phyloP scores from a whole-genome alignment of 2,113 vertebrate genomes.

The Electrona antarctica region DNA sequence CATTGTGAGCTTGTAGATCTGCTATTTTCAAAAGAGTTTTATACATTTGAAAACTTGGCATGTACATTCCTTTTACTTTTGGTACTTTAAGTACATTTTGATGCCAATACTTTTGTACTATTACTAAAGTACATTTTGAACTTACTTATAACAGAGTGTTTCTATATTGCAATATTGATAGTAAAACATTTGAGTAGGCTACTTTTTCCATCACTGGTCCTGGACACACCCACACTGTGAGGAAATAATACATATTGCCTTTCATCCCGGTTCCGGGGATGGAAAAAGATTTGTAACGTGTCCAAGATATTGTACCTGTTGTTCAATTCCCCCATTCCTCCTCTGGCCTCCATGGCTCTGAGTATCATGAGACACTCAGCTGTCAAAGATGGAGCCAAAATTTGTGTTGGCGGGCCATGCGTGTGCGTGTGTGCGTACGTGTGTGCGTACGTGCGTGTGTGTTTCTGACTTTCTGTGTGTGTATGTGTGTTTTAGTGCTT shows the following conservation, averaged over 20 bases:
- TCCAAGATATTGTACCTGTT: conserved; percentile 70
- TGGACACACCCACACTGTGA: conserved; percentile 35
- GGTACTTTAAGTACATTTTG: too few relatives aligned
- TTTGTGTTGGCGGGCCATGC: conserved; percentile 37
- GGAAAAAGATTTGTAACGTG: conserved; percentile 61
- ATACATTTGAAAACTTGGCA: too few relatives aligned
- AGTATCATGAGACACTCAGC: conserved; percentile 67
- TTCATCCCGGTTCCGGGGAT: conserved; percentile 48
- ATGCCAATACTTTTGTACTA: too few relatives aligned
- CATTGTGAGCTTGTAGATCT: too few relatives aligned
- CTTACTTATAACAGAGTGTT: too few relatives aligned
- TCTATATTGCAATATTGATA: too few relatives aligned
- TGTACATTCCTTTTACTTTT: too few relatives aligned
- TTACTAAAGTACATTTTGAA: too few relatives aligned
- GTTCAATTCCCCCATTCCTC: conserved; percentile 53
- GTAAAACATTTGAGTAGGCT: too few relatives aligned
- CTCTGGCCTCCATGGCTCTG: conserved; percentile 25
- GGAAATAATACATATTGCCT: conserved; percentile 59
- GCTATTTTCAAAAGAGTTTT: too few relatives aligned
- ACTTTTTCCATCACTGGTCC: too few relatives aligned
- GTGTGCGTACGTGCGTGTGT: conserved; percentile 21
- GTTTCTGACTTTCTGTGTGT: neutral
- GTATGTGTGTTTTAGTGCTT: neutral
- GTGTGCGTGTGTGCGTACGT: conserved; percentile 25
- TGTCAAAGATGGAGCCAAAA: conserved; percentile 59